phyloP scores from a whole-genome alignment of 2,888 invertebrate genomes.

The Branchipolynoe longqiensis region DNA sequence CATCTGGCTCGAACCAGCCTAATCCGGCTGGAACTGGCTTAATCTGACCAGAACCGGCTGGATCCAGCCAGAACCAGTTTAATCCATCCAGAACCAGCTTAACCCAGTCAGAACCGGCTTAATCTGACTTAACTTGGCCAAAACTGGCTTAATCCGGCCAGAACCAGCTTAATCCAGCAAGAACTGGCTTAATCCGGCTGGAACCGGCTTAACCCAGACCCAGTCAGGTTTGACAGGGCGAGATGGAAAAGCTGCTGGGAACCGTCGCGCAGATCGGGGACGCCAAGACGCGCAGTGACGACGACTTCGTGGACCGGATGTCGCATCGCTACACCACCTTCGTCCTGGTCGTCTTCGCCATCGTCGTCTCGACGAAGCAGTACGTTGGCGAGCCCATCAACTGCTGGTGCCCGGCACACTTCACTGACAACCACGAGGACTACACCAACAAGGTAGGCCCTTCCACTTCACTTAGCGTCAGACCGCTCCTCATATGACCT shows the following conservation, averaged over 20 bases:
- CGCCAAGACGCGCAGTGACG: slow-evolving; percentile 77
- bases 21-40: not conserved
- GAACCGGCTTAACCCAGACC: not conserved
- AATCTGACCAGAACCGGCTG: too few relatives aligned
- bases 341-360: slow-evolving; percentile 93
- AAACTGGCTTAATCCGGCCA: too few relatives aligned
- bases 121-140: too few relatives aligned
- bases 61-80: too few relatives aligned
- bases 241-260: slow-evolving; percentile 59
- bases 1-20: not conserved
- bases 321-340: slow-evolving; percentile 83
- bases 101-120: too few relatives aligned
- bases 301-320: slow-evolving; percentile 82
- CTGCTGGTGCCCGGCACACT: slow-evolving; percentile 86
- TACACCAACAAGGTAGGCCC: slow-evolving; percentile 82
- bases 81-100: too few relatives aligned
- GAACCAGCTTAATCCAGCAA: not conserved
- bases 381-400: slow-evolving; percentile 99
- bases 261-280: slow-evolving; percentile 61
- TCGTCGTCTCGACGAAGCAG: slow-evolving; percentile 94
- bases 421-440: slow-evolving; percentile 83
- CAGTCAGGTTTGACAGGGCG: not conserved
- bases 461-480: too few relatives aligned
- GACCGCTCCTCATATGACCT: too few relatives aligned
- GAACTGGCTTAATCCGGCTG: not conserved